Conservation (phyloP, 2,888 invertebrate genomes). For the Platynereis dumerilii region DNA sequence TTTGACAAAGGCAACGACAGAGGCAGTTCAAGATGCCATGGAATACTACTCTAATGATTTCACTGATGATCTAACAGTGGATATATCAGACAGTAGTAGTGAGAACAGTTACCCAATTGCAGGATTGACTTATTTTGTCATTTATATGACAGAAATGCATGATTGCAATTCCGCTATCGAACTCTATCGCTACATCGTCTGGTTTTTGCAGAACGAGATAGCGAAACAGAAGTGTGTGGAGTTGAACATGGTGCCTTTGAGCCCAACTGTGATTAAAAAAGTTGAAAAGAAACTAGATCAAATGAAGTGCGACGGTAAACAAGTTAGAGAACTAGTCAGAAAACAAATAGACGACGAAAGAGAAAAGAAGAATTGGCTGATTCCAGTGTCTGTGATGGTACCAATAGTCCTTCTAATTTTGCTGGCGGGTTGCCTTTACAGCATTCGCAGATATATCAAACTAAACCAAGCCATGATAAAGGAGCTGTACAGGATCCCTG, state of each 20-base stretch:
- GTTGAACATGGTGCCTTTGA: conserved; percentile 45
- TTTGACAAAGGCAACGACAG: conserved; percentile 36
- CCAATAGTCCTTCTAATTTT: conserved; percentile 38
- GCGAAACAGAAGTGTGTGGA: conserved; percentile 35
- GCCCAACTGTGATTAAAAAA: conserved; percentile 28
- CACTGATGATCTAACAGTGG: conserved; percentile 28
- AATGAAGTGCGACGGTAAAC: conserved; percentile 44
- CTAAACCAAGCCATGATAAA: conserved; percentile 27
- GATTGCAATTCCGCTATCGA: conserved; percentile 49
- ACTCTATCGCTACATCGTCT: conserved; percentile 48
- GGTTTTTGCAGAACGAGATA: conserved; percentile 37
- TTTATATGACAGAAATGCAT: conserved; percentile 38
- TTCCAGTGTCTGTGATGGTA: conserved; percentile 39
- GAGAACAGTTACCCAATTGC: conserved; percentile 48
- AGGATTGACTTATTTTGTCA: conserved; percentile 52
- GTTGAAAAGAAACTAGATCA: conserved; percentile 40
- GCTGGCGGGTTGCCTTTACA: conserved; percentile 38
- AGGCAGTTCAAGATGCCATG: conserved; percentile 22
- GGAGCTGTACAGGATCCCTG: conserved; percentile 32
- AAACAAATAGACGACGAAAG: conserved; percentile 39
- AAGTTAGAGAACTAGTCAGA: conserved; percentile 41
- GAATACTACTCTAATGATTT: not conserved
- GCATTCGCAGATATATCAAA: conserved; percentile 38
- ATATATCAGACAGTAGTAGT: conserved; percentile 37
- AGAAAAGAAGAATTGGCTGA: conserved; percentile 39